These are phyloP conservation scores for Erebia aethiops DNA, from an alignment of 2,888 invertebrate species.

Conservation along the genomic window DNA sequence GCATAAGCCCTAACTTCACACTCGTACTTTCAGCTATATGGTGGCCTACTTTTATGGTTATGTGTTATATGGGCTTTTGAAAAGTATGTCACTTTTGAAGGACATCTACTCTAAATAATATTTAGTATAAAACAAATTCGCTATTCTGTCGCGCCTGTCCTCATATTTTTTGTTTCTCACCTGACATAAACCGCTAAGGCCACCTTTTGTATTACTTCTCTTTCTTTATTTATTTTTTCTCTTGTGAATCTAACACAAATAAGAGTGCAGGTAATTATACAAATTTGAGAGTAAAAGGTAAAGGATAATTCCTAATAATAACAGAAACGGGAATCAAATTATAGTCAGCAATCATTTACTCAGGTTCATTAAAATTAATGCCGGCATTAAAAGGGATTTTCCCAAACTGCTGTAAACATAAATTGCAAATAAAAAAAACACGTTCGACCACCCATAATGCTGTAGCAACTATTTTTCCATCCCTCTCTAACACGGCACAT, in stretches of 20 bases:
- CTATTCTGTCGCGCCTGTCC: too few species aligned
- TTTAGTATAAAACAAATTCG: too few species aligned
- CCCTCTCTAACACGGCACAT: conserved; percentile 46
- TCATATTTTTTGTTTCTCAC: too few species aligned
- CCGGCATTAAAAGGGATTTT: conserved; percentile 28
- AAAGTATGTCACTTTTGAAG: background rate
- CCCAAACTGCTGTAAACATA: conserved; percentile 53
- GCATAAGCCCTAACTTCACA: conserved; percentile 16
- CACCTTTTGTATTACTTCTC: too few species aligned
- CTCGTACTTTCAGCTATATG: conserved; percentile 37
- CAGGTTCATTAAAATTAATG: conserved; percentile 14
- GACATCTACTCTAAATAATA: background rate
- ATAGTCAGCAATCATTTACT: background rate
- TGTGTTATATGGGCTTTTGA: background rate
- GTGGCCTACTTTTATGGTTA: conserved; percentile 58
- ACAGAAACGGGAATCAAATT: background rate
- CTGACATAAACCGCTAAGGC: too few species aligned
- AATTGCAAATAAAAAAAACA: conserved; percentile 64
- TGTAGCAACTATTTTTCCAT: conserved; percentile 47
- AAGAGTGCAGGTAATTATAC: too few species aligned
- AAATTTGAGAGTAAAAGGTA: too few species aligned
- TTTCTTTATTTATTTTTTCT: too few species aligned
- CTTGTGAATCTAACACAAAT: too few species aligned
- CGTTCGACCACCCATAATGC: conserved; percentile 73
- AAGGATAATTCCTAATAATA: background rate